A percentile compares a stretch with the other conserved stretches of the same genome.
phyloP scores from a whole-genome alignment of 2,888 invertebrate species.

The Apotomis turbidana region DNA sequence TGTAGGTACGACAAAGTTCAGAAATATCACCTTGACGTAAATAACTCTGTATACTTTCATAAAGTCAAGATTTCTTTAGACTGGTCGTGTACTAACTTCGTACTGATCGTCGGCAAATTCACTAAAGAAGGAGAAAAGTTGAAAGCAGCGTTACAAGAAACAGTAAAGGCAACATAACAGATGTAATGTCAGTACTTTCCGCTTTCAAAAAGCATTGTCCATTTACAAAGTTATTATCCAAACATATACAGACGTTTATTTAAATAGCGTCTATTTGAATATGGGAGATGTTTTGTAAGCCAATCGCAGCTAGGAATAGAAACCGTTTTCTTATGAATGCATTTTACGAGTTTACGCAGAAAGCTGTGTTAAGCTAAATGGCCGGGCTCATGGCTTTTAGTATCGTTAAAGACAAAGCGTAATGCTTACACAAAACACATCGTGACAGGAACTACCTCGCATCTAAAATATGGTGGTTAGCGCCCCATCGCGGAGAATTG shows the following conservation, averaged over 20 bases:
- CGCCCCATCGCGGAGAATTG: no score
- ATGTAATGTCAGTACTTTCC: conserved; percentile 1
- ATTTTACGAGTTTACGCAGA: conserved; percentile 1
- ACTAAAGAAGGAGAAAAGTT: no score
- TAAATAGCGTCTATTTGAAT: background rate
- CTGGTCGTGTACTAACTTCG: no score
- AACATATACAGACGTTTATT: background rate
- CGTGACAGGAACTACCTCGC: background rate
- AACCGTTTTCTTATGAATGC: background rate
- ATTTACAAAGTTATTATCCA: background rate
- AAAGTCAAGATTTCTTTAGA: no score
- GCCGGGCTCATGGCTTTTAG: conserved; percentile 12
- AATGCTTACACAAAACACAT: conserved; percentile 6
- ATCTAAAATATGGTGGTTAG: background rate
- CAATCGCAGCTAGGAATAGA: background rate
- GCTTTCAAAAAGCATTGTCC: background rate
- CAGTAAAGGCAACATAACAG: background rate
- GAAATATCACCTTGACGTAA: no score
- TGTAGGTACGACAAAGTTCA: no score
- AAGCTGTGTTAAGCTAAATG: conserved; percentile 4
- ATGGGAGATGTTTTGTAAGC: background rate
- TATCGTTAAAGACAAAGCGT: conserved; percentile 1
- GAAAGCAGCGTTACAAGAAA: no score
- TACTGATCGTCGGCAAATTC: no score
- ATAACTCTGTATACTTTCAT: no score